phyloP scores from a whole-genome alignment of 2,888 invertebrate genomes.

The Neoascia interrupta region DNA sequence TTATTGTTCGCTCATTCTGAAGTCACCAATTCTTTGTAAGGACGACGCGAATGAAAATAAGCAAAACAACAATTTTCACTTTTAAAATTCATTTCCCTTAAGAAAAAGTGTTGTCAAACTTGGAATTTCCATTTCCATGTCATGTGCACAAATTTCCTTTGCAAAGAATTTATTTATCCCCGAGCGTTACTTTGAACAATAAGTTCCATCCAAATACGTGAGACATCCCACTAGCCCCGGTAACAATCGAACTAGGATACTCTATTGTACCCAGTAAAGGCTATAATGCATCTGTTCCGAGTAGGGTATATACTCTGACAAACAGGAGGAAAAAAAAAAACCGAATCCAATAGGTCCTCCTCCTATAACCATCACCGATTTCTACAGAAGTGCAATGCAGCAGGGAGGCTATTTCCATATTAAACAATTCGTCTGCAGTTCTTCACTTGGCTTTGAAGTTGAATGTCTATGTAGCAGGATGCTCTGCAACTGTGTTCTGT shows the following conservation, averaged over 20 bases:
- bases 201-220: conserved; percentile 32
- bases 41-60: background rate
- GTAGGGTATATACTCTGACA: background rate
- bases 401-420: conserved; percentile 54
- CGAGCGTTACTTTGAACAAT: conserved; percentile 56
- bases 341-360: background rate
- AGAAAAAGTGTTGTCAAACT: conserved; percentile 46
- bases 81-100: conserved; percentile 28
- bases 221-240: conserved; percentile 14
- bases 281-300: conserved; percentile 19
- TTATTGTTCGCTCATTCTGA: too few relatives aligned
- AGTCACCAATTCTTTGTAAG: too few relatives aligned
- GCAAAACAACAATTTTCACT: conserved; percentile 4
- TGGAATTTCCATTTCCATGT: conserved; percentile 23
- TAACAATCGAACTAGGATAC: conserved; percentile 33
- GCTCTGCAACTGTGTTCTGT: conserved; percentile 8
- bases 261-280: conserved; percentile 19
- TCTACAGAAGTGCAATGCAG: conserved; percentile 49
- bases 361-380: conserved; percentile 14
- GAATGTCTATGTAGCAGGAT: conserved; percentile 7
- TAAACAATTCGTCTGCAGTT: conserved; percentile 60
- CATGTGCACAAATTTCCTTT: conserved; percentile 26
- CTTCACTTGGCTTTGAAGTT: conserved; percentile 41
- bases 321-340: too few relatives aligned
- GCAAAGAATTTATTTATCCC: conserved; percentile 37